Evolutionary conservation across 2,888 invertebrate species (phyloP), one percentile per base, ranked within the genome.

Genomic region (Agrotis puta): DNA sequence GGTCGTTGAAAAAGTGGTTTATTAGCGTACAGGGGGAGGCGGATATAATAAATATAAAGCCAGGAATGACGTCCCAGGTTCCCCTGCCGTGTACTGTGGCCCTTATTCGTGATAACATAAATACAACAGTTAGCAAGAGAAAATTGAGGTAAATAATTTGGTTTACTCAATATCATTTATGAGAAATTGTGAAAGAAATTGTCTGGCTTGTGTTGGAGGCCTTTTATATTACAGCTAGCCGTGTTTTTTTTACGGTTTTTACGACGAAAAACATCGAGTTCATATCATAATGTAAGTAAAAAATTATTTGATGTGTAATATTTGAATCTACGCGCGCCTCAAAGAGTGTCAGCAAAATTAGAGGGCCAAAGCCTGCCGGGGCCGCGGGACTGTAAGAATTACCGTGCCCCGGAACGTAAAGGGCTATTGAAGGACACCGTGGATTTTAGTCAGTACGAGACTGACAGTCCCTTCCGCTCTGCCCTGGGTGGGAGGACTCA

Each of bases 41-140:
- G 87, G 87, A 88, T 87, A 86, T 87, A 88, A 90, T 90, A 89
- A 89, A 90, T 89, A 89, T 89, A 88, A 89, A 79, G 77, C 59
- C 80, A 71, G 75, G 64, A 85, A 84, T 80, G 81, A 80, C 73
- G 84, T 78, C 76, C 75, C 81, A 56, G 74, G 82, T 77, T 80
- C 79, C 83, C 77, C 64, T 67, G 64, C 65, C 81, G 70, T 78
- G 81, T 65, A 80, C 76, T 71, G 57, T 63, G 71, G 75, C 70
- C 76, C 77, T 83, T 77, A 80, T 79, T 82, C 24, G 54, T 78
- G 74, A 82, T 87, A 85, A 84, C 87, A 81, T 85, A 89, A 90
- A 85, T 79, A 85, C 88, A 85, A 70, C 81, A 70, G 84, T 83
- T 77, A 82, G 83, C 65, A 69, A 45, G 64, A 64, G 81, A 84